phyloP scores from a whole-genome alignment of 1,140 invertebrate genomes.

The Zaprionus gabonicus region DNA sequence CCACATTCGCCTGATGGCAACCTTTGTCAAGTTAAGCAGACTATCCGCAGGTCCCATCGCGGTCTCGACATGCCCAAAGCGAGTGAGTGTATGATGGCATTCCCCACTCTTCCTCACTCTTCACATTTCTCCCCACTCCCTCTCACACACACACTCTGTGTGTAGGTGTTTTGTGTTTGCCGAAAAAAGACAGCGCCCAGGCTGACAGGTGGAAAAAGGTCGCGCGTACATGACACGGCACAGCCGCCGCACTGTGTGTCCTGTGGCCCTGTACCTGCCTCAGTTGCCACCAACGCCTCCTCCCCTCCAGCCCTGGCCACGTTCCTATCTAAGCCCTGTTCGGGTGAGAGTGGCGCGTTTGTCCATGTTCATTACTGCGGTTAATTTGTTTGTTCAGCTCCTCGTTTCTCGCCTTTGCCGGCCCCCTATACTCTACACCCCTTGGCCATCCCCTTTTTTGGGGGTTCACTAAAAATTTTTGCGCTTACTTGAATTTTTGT shows the following conservation, averaged over 20 bases:
- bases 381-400: constrained; percentile 76
- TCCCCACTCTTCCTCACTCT: not conserved
- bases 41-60: constrained; percentile 9
- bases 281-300: not conserved
- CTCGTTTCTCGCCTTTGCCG: not conserved
- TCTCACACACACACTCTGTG: no score
- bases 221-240: constrained; percentile 47
- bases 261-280: constrained; percentile 12
- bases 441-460: constrained; percentile 30
- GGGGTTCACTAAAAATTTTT: constrained; percentile 58
- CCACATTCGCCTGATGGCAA: constrained; percentile 5
- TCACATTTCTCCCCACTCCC: not conserved
- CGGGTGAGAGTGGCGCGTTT: constrained; percentile 51
- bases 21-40: constrained; percentile 18
- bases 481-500: constrained; percentile 46
- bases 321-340: not conserved
- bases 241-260: constrained; percentile 28
- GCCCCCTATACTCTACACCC: not conserved
- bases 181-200: constrained; percentile 25
- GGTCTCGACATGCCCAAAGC: constrained; percentile 3
- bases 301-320: not conserved
- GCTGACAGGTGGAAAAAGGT: constrained; percentile 52
- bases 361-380: constrained; percentile 79
- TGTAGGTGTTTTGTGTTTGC: not conserved
- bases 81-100: constrained; percentile 22